These are phyloP conservation scores for Artibeus jamaicensis DNA, from an alignment of 2,797 vertebrate genomes.

Conservation along the genomic window DNA sequence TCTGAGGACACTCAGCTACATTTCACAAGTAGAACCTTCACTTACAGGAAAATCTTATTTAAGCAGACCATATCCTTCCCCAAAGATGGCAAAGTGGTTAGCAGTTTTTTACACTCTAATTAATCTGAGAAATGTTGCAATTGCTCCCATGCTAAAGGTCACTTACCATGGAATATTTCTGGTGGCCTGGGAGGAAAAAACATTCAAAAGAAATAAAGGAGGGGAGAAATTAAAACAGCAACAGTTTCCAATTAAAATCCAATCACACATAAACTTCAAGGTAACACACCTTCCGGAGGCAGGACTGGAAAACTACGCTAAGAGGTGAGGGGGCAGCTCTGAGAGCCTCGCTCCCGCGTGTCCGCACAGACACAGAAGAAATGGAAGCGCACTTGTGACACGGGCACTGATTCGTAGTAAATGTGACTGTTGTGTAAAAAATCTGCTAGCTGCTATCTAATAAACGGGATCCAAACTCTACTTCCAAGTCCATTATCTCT, in stretches of 20 bases:
- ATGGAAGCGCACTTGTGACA: background rate
- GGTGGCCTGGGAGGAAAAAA: background rate
- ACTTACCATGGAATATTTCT: background rate
- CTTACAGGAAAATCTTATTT: background rate
- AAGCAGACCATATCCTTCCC: background rate
- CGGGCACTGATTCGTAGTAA: background rate
- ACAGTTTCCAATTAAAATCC: conserved; percentile 30
- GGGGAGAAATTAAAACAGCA: background rate
- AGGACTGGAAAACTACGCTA: background rate
- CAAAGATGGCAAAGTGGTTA: background rate
- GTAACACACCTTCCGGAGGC: background rate
- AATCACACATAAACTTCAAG: background rate
- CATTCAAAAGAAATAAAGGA: background rate
- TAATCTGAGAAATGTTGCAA: conserved; percentile 6
- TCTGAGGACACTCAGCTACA: conserved; percentile 9
- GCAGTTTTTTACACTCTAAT: background rate
- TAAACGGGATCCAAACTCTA: background rate
- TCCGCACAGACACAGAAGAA: background rate
- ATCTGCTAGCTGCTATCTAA: background rate
- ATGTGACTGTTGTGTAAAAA: background rate
- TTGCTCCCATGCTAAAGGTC: background rate
- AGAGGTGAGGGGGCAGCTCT: background rate
- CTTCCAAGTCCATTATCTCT: background rate
- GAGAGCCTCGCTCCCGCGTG: background rate
- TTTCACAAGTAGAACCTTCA: background rate